Conservation (phyloP, 2,797 vertebrate genomes). For the Hylomyscus alleni region DNA sequence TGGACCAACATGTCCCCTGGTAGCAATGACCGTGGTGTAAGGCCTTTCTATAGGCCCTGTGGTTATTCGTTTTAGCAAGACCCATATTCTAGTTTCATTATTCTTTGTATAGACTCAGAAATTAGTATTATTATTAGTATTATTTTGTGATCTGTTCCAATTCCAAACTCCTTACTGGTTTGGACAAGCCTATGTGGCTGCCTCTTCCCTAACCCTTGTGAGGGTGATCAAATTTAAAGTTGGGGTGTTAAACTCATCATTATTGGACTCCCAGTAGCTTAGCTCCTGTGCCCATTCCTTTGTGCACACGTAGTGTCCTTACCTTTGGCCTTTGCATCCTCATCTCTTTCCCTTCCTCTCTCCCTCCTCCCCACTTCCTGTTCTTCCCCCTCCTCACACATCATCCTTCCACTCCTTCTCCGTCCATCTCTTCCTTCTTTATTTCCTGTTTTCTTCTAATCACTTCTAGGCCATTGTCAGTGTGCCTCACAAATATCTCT, state of each 20-base stretch:
- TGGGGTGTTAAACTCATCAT: not conserved
- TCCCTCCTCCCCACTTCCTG: not conserved
- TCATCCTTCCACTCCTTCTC: not conserved
- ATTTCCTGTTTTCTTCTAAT: not conserved
- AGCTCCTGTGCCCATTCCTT: not conserved
- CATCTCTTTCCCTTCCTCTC: not conserved
- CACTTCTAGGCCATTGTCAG: conserved; percentile 38
- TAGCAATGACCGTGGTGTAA: not conserved
- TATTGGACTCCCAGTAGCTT: not conserved
- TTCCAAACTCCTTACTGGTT: conserved; percentile 36
- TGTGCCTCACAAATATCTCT: conserved; percentile 47
- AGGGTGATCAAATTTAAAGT: not conserved
- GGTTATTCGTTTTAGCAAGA: conserved; percentile 25
- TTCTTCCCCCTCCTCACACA: not conserved
- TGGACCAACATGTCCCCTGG: not conserved
- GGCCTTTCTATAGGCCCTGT: not conserved
- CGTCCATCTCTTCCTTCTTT: not conserved
- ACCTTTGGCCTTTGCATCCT: not conserved
- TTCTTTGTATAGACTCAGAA: not conserved
- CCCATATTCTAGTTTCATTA: not conserved
- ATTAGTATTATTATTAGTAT: not conserved
- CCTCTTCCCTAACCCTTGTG: not conserved
- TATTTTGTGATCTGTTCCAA: not conserved
- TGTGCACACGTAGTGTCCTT: not conserved
- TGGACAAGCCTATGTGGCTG: conserved; percentile 9